A percentile compares a stretch with the other conserved stretches of the same genome.
Conservation (phyloP, 2,113 vertebrate species). For the Kryptolebias marmoratus region DNA sequence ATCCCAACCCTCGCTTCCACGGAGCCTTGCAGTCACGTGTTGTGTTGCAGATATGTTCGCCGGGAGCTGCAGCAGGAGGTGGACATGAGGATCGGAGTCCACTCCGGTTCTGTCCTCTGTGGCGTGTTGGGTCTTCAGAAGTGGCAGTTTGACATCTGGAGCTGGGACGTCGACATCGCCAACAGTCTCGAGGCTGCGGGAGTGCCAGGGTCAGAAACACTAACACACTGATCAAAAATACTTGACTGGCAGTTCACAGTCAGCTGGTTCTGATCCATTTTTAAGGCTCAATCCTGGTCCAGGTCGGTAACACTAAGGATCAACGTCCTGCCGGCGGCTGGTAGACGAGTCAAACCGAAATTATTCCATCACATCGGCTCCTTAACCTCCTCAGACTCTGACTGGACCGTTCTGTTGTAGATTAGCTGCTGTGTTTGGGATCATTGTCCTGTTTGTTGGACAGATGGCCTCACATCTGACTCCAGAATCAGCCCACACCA, state of each 20-base stretch:
- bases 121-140: constrained; percentile 77
- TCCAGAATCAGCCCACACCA: too few relatives aligned
- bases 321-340: too few relatives aligned
- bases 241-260: not conserved
- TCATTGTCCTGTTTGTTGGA: too few relatives aligned
- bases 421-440: too few relatives aligned
- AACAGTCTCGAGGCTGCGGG: constrained; percentile 75
- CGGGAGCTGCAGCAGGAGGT: constrained; percentile 61
- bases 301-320: too few relatives aligned
- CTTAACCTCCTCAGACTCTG: too few relatives aligned
- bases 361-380: too few relatives aligned
- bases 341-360: too few relatives aligned
- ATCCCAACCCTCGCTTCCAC: not conserved
- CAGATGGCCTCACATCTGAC: too few relatives aligned
- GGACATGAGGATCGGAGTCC: constrained; percentile 78
- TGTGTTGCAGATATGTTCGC: constrained; percentile 28
- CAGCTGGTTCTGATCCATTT: too few relatives aligned
- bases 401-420: too few relatives aligned
- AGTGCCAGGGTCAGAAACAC: constrained; percentile 66
- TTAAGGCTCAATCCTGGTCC: too few relatives aligned
- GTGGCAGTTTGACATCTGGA: constrained; percentile 81
- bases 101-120: constrained; percentile 76
- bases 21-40: accelerated
- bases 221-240: not conserved
- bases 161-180: constrained; percentile 74